Base-by-base conservation (phyloP, 2,888 invertebrate species). In the Chloromyia formosa region DNA sequence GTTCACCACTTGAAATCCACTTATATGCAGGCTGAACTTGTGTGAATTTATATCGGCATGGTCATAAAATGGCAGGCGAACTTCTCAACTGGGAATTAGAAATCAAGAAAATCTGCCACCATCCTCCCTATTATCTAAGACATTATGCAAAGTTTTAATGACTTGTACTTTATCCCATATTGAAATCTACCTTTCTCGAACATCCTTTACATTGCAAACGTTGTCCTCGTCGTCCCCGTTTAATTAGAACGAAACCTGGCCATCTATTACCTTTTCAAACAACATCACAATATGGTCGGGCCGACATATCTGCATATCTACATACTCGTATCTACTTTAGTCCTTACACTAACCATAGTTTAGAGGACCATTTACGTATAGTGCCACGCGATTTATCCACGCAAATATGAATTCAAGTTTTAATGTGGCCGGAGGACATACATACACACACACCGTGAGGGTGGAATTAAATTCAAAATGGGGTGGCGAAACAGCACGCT, bases 341-440 rank as follows among this genome's bases (percentile, higher is more conserved):
- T 27, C 61, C n/a, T 23, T 16, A 16, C 9, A 18, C 42, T 42
- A 64, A 42, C 40, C 40, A 45, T 66, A 66, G 66, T 66, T 66
- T 49, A 16, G 45, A 66, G 20, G 49, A n/a, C 49, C 66, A 49
- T 66, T 49, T 66, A 14, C 49, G 45, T 14, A 56, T 71, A 71
- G 56, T 58, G 71, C 71, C 16, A 71, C 71, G 71, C 71, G 58
- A 66, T 66, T 58, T 58, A 71, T 71, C 71, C 71, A 56, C 58
- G 58, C 71, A 71, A 71, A 56, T 71, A 71, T 71, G 71, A 71
- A 56, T 71, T 58, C 71, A 58, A 56, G 58, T 71, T 66, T 66
- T 66, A 66, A 66, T 66, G 66, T 49, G 27, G 12, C 23, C 60
- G 23, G 1, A 0, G 62, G 62, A 35, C 12, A 35, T 49, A 49